Conservation (phyloP, 1,140 invertebrate genomes). For the Drosophila pachea region DNA sequence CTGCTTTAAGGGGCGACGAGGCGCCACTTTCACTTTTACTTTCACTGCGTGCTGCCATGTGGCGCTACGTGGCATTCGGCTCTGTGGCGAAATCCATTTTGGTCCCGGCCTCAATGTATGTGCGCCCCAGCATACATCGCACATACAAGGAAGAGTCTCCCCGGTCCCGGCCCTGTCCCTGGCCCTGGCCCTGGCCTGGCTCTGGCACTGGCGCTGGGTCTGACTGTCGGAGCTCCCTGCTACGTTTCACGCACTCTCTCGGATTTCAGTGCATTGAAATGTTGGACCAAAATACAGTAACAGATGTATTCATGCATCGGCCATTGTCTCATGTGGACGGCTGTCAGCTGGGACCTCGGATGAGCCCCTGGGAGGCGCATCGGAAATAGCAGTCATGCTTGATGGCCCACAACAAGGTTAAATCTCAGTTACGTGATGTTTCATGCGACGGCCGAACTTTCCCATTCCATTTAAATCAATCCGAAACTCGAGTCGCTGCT, state of each 20-base stretch:
- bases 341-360: conserved; percentile 40
- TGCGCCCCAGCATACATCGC: neutral
- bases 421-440: conserved; percentile 64
- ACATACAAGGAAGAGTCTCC: conserved; percentile 33
- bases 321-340: conserved; percentile 52
- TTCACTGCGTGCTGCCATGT: conserved; percentile 56
- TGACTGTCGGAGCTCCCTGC: too few species aligned
- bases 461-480: conserved; percentile 35
- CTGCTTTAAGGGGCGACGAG: conserved; percentile 24
- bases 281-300: conserved; percentile 66
- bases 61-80: conserved; percentile 49
- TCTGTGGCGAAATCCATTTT: conserved; percentile 53
- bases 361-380: conserved; percentile 8
- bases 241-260: too few species aligned
- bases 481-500: conserved; percentile 4
- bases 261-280: conserved; percentile 61
- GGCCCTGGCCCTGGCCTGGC: conserved; percentile 14
- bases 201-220: too few species aligned
- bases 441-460: neutral
- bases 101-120: conserved; percentile 13
- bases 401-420: conserved; percentile 51
- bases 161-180: neutral
- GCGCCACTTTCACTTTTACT: conserved; percentile 67
- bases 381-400: conserved; percentile 31
- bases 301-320: conserved; percentile 61